Conservation (phyloP, 2,888 invertebrate species). For the Cerastis leucographa region DNA sequence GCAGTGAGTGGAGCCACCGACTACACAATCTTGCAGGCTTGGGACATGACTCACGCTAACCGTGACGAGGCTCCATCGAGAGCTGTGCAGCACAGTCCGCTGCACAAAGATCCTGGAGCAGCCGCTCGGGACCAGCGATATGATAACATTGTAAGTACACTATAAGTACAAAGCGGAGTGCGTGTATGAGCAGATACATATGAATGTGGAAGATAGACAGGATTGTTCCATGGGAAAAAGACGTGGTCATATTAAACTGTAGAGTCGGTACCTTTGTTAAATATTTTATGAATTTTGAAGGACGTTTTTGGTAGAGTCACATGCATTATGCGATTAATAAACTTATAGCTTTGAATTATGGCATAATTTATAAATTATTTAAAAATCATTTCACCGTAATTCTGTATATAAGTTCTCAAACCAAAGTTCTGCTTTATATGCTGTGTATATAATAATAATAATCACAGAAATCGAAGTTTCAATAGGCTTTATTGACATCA, state of each 20-base stretch:
- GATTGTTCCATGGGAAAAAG: not conserved
- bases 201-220: not conserved
- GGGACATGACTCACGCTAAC: slow-evolving; percentile 89
- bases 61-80: slow-evolving; percentile 85
- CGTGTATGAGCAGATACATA: not conserved
- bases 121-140: slow-evolving; percentile 84
- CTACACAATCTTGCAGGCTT: slow-evolving; percentile 93
- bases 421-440: not conserved
- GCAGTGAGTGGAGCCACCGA: slow-evolving; percentile 92
- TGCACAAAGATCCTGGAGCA: slow-evolving; percentile 87
- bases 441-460: not conserved
- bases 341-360: not conserved
- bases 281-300: not conserved
- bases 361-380: not conserved
- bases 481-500: not conserved
- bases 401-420: not conserved
- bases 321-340: not conserved
- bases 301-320: not conserved
- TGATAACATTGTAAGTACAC: slow-evolving; percentile 84
- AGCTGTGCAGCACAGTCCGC: slow-evolving; percentile 87
- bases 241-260: not conserved
- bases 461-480: not conserved
- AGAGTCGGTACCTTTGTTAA: not conserved
- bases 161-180: not conserved
- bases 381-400: not conserved